These are phyloP conservation scores for Drosophila sordidula DNA, from an alignment of 2,888 invertebrate genomes.

Conservation along the genomic window DNA sequence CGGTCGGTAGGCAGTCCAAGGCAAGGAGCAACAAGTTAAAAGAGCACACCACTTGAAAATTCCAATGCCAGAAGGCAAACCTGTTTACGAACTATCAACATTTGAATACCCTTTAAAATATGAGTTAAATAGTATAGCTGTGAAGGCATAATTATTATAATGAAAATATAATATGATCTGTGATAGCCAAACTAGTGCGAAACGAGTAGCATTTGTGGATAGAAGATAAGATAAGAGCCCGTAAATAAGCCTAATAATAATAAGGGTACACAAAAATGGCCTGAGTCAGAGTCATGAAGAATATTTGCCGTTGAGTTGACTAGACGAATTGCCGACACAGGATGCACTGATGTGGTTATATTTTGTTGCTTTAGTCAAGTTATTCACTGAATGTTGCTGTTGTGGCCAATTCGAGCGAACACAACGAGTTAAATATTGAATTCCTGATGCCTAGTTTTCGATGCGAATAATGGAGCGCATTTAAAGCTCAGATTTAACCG, in stretches of 20 bases:
- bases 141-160: not conserved
- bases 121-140: not conserved
- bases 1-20: conserved; percentile 30
- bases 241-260: not conserved
- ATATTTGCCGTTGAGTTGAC: not conserved
- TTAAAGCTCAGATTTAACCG: conserved; percentile 1
- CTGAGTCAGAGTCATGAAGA: not conserved
- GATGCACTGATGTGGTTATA: conserved; percentile 32
- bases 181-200: not conserved
- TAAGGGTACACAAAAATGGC: not conserved
- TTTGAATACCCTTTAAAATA: conserved; percentile 18
- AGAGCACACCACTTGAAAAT: conserved; percentile 14
- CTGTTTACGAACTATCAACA: not conserved
- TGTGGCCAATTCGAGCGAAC: conserved; percentile 3
- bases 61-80: not conserved
- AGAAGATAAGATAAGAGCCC: too few species aligned
- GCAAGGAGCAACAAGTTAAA: conserved; percentile 52
- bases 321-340: not conserved
- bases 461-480: not conserved
- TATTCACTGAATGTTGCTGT: not conserved
- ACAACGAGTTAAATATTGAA: conserved; percentile 12
- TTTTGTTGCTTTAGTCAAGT: conserved; percentile 24
- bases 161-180: too few species aligned
- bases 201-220: not conserved
- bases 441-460: conserved; percentile 1